Evolutionary conservation across 1,140 invertebrate species (phyloP), one percentile per base, ranked within the genome.

Genomic region (Portunus trituberculatus): DNA sequence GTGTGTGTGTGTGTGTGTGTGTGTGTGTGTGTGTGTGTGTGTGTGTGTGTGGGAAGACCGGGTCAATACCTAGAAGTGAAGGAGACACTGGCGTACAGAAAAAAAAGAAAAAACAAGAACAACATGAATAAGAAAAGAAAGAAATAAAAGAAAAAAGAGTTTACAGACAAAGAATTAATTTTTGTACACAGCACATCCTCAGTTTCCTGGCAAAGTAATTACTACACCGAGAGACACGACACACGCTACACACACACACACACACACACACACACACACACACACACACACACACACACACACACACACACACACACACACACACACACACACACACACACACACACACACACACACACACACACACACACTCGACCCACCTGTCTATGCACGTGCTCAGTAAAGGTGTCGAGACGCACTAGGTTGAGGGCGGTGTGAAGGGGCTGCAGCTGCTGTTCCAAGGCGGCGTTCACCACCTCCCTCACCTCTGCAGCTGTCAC

Each of bases 391-490:
- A 96, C 91, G 76, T 93, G 91, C 52, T 96, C 94, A 0, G 94
- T 87, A 83, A 96, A 96, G 94, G 96, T 92, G 92, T 96, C 96
- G n/a, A 96, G 96, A 25, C 95, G 76, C 76, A 96, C 83, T 16
- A 96, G 93, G 83, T 87, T 84, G 52, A 96, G 96, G 92, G 96
- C 96, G 20, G 96, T 96, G 92, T 95, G 45, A 28, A 96, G 90
- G n/a, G 96, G 96, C 39, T 94, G 93, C 7, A 96, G 93, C n/a
- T 93, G 90, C 39, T 94, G 48, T 29, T 94, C 91, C 0, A 96
- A 82, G 31, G 93, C 95, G 16, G 91, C 48, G 25, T 52, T 89
- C 46, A 96, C 95, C 31, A 93, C 93, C 91, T 96, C 84, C 93
- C 90, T 91, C 83, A 96, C 59, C 32, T 95, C 90, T 25, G 86